These are phyloP conservation scores for Archips crataeganus DNA, from an alignment of 2,888 invertebrate genomes.

Conservation along the genomic window DNA sequence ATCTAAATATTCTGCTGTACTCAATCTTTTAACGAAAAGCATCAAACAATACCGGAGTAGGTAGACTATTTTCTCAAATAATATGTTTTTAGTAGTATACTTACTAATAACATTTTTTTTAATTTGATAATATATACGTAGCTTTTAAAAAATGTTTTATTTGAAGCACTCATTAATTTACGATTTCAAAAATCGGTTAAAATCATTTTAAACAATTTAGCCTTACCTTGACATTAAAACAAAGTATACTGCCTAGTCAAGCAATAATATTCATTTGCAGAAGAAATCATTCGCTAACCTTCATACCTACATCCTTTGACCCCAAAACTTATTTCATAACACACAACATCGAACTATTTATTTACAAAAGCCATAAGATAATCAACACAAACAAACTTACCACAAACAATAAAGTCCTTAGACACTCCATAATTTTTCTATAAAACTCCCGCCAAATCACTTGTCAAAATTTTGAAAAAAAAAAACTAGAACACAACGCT, in stretches of 20 bases:
- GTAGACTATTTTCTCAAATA: no score
- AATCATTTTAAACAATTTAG: no score
- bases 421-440: slow-evolving; percentile 53
- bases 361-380: not conserved
- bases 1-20: no score
- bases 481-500: slow-evolving; percentile 23
- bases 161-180: no score
- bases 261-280: not conserved
- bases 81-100: no score
- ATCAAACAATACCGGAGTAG: no score
- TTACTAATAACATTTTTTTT: no score
- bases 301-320: slow-evolving; percentile 43
- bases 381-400: slow-evolving; percentile 48
- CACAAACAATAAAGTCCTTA: slow-evolving; percentile 52
- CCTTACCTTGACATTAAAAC: not conserved
- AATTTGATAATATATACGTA: no score
- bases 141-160: no score
- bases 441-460: slow-evolving; percentile 44
- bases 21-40: no score
- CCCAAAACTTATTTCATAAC: slow-evolving; percentile 46
- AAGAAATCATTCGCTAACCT: slow-evolving; percentile 29
- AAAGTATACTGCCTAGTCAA: not conserved
- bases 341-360: not conserved
- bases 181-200: no score
- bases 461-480: slow-evolving; percentile 32